phyloP scores from a whole-genome alignment of 1,140 invertebrate genomes.

The Sinella curviseta region DNA sequence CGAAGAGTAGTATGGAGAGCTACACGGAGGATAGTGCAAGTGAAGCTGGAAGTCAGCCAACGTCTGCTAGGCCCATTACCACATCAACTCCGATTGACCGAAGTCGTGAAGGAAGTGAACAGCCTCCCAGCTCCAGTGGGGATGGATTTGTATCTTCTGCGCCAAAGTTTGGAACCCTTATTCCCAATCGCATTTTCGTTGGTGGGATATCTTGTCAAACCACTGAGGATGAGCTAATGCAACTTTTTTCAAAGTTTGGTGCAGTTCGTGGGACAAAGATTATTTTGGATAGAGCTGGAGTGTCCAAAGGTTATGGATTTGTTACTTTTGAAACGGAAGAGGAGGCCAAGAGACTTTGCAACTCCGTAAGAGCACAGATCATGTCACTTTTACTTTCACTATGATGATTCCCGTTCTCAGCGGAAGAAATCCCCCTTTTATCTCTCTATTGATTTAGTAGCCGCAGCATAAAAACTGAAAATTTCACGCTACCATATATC shows the following conservation, averaged over 20 bases:
- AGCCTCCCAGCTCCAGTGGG: neutral
- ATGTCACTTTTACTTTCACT: neutral
- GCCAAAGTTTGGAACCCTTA: conserved; percentile 63
- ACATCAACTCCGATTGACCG: conserved; percentile 27
- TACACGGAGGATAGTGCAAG: conserved; percentile 11
- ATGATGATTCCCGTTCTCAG: too few species aligned
- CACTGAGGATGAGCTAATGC: conserved; percentile 77
- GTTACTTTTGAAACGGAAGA: conserved; percentile 92
- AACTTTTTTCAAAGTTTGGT: conserved; percentile 82
- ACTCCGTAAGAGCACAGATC: conserved; percentile 49
- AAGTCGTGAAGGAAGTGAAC: conserved; percentile 1
- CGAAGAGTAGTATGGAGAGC: conserved; percentile 18
- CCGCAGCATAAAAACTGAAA: too few species aligned
- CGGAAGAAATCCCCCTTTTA: too few species aligned
- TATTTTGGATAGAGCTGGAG: conserved; percentile 86
- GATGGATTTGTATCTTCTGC: conserved; percentile 46
- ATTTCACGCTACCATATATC: too few species aligned
- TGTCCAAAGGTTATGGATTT: conserved; percentile 93
- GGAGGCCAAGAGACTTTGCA: conserved; percentile 71
- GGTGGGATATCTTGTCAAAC: conserved; percentile 79
- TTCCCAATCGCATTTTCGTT: conserved; percentile 92
- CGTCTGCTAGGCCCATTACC: conserved; percentile 15
- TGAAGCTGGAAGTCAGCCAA: conserved; percentile 20
- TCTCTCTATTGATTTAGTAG: too few species aligned
- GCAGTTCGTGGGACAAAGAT: conserved; percentile 91